These are phyloP conservation scores for Sebastes goodei DNA, from an alignment of 2,797 vertebrate genomes.

Conservation along the genomic window DNA sequence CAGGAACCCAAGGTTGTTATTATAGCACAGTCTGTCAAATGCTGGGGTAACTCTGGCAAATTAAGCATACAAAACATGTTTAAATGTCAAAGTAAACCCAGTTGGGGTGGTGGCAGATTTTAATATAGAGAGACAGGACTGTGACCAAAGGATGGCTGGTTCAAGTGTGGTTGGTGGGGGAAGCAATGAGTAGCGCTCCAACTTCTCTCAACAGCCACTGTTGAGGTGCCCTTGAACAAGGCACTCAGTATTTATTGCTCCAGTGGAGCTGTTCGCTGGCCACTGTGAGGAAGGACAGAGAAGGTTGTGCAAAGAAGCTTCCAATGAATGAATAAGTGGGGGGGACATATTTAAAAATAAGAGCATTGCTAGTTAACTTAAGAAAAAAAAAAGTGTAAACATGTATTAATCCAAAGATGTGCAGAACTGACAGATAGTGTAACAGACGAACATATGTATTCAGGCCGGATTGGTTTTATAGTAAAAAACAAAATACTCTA, in stretches of 20 bases:
- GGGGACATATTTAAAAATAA: not conserved
- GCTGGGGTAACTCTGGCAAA: not conserved
- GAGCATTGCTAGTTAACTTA: not conserved
- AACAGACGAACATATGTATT: not conserved
- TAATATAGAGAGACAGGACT: not conserved
- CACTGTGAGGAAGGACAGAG: not conserved
- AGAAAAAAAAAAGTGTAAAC: not conserved
- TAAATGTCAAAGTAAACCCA: constrained; percentile 20
- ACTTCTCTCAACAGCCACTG: constrained; percentile 9
- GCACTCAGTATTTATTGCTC: constrained; percentile 17
- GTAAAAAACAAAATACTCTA: not conserved
- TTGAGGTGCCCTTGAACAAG: constrained; percentile 32
- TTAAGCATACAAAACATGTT: constrained; percentile 11
- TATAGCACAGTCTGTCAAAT: not conserved
- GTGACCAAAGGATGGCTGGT: not conserved
- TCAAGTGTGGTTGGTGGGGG: not conserved
- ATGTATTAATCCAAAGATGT: not conserved
- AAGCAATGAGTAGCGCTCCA: not conserved
- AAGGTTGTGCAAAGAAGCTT: not conserved
- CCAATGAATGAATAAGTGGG: not conserved
- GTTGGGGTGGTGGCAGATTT: not conserved
- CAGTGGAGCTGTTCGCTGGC: constrained; percentile 13
- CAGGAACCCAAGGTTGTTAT: not conserved
- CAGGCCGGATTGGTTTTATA: not conserved
- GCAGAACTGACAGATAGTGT: not conserved